Conservation (phyloP, 2,113 vertebrate species). For the Loxodonta africana region DNA sequence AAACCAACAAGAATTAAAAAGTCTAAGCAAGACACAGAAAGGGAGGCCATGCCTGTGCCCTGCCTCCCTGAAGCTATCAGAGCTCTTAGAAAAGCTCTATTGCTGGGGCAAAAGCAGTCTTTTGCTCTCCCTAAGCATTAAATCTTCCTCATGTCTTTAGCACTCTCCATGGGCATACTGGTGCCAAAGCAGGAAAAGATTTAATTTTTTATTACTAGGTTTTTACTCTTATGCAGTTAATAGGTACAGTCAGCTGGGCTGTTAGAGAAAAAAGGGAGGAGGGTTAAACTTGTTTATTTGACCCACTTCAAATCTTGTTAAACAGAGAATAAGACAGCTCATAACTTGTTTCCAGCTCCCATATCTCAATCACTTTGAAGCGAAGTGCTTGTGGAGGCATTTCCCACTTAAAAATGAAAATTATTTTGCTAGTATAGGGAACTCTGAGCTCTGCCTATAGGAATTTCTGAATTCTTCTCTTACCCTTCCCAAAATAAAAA, state of each 20-base stretch:
- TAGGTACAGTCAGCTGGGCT: constrained; percentile 54
- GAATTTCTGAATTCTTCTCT: constrained; percentile 28
- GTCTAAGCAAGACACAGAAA: constrained; percentile 40
- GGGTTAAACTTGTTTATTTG: constrained; percentile 61
- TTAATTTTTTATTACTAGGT: constrained; percentile 71
- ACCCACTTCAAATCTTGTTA: constrained; percentile 64
- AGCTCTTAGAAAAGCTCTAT: constrained; percentile 60
- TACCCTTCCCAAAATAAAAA: background rate
- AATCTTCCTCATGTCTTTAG: constrained; percentile 54
- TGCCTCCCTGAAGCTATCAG: constrained; percentile 48
- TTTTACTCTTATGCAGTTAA: constrained; percentile 57
- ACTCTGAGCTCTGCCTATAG: background rate
- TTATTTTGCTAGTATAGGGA: constrained; percentile 37
- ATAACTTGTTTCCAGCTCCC: constrained; percentile 35
- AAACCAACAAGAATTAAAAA: constrained; percentile 1
- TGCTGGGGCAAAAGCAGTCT: constrained; percentile 59
- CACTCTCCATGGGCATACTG: constrained; percentile 8
- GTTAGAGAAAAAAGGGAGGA: background rate
- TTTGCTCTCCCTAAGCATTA: constrained; percentile 43
- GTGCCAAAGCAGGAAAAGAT: constrained; percentile 66
- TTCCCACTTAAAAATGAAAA: constrained; percentile 61
- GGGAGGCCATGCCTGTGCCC: background rate
- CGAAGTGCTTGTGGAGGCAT: constrained; percentile 35
- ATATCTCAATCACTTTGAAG: constrained; percentile 55
- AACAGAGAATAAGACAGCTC: constrained; percentile 54